Percentiles rank a stretch among this genome's conserved stretches.
Evolutionary conservation across 37 sponge, comb jelly and placozoan species (phyloP).

Genomic region (Tethya wilhelma): DNA sequence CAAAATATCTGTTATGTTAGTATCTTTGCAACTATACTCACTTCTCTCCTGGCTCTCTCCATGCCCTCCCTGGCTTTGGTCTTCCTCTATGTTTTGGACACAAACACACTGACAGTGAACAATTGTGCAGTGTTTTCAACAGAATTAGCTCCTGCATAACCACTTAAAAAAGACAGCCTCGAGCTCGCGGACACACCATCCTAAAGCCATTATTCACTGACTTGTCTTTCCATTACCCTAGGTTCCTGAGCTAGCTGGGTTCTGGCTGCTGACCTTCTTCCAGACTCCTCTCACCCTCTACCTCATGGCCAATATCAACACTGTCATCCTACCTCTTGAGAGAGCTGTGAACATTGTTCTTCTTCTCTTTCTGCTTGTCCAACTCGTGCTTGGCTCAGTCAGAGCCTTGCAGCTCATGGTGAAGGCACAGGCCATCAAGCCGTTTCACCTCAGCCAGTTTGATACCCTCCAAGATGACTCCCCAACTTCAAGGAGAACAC

Average conservation of each 20-base stretch:
- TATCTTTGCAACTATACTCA: too few relatives aligned
- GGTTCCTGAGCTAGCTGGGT: conserved; percentile 87
- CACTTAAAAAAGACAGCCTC: too few relatives aligned
- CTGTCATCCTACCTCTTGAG: conserved; percentile 81
- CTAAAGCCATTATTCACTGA: too few relatives aligned
- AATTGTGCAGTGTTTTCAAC: too few relatives aligned
- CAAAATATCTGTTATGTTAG: too few relatives aligned
- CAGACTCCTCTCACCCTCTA: conserved; percentile 59
- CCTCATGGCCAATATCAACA: conserved; percentile 60
- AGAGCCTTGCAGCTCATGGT: conserved; percentile 76
- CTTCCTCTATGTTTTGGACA: conserved; percentile 58
- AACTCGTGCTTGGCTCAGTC: conserved; percentile 67
- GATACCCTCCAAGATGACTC: neutral
- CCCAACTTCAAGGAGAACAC: too few relatives aligned
- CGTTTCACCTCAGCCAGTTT: conserved; percentile 70
- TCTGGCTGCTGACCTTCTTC: conserved; percentile 78
- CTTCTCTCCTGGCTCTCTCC: conserved; percentile 71
- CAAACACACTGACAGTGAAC: too few relatives aligned
- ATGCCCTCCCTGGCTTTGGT: conserved; percentile 79
- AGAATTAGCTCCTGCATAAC: too few relatives aligned
- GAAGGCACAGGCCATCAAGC: conserved; percentile 74
- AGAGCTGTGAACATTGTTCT: conserved; percentile 46
- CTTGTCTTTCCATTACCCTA: too few relatives aligned
- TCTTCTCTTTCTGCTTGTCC: conserved; percentile 45
- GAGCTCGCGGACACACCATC: too few relatives aligned